Conservation (phyloP, 2,888 invertebrate genomes). For the Callosobruchus maculatus region DNA sequence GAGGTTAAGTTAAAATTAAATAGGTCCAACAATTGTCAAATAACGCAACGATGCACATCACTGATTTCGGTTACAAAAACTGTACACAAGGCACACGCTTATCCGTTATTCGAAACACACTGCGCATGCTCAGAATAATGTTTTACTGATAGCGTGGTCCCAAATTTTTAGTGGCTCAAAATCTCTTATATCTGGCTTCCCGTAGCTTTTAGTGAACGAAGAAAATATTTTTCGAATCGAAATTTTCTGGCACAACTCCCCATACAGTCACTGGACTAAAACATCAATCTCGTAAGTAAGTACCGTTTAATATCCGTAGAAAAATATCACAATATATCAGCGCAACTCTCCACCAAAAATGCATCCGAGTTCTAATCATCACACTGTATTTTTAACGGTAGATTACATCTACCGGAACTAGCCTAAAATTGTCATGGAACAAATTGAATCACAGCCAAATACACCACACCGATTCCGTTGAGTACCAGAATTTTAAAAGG, state of each 20-base stretch:
- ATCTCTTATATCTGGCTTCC: too few species aligned
- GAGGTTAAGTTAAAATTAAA: too few species aligned
- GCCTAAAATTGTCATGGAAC: conserved; percentile 14
- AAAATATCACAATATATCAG: not conserved
- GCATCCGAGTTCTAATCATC: not conserved
- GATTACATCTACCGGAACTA: conserved; percentile 20
- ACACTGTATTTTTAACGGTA: conserved; percentile 15
- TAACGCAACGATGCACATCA: too few species aligned
- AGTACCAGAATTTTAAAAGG: conserved; percentile 23
- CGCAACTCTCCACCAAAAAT: not conserved
- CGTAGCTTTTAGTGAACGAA: too few species aligned
- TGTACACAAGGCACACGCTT: too few species aligned
- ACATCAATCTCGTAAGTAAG: not conserved
- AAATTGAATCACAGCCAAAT: conserved; percentile 32
- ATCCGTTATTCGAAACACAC: too few species aligned
- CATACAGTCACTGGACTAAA: not conserved
- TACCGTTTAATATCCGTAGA: not conserved
- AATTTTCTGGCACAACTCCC: not conserved
- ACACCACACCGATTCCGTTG: conserved; percentile 22
- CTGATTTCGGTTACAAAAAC: too few species aligned
- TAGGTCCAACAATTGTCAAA: too few species aligned
- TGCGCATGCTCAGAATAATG: too few species aligned
- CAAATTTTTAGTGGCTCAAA: too few species aligned
- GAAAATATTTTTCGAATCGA: not conserved
- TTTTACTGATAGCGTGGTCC: too few species aligned